Evolutionary conservation across 2,888 invertebrate genomes (phyloP).

Genomic region (Tachina lurida): DNA sequence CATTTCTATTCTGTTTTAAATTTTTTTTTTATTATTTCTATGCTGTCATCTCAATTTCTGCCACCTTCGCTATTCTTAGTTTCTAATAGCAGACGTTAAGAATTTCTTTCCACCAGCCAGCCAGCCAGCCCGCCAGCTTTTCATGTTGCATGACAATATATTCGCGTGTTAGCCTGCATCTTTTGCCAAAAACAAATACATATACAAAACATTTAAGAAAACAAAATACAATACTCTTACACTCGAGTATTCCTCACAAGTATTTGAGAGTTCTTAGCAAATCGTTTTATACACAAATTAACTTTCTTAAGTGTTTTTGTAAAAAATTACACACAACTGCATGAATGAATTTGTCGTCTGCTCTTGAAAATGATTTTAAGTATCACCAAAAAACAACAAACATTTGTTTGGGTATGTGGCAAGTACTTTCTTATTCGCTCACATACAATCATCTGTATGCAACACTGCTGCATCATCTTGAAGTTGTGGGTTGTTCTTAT

Average conservation of each 20-base stretch:
- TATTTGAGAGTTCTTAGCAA: constrained; percentile 62
- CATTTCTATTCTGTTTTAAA: background rate
- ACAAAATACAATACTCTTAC: constrained; percentile 40
- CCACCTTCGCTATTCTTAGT: constrained; percentile 68
- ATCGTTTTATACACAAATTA: constrained; percentile 72
- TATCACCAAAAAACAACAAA: background rate
- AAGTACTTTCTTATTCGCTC: background rate
- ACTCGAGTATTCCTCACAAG: constrained; percentile 43
- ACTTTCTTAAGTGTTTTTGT: constrained; percentile 73
- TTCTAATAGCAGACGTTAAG: constrained; percentile 42
- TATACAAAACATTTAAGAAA: constrained; percentile 15
- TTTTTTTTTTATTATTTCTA: constrained; percentile 27
- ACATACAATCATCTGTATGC: background rate
- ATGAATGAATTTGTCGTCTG: constrained; percentile 68
- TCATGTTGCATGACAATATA: constrained; percentile 54
- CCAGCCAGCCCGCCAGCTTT: constrained; percentile 20
- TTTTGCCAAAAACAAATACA: constrained; percentile 53
- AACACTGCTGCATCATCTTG: constrained; percentile 4
- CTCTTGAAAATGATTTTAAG: constrained; percentile 63
- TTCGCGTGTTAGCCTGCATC: constrained; percentile 65
- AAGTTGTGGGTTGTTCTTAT: constrained; percentile 61
- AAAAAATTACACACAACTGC: constrained; percentile 23
- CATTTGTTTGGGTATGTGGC: constrained; percentile 23
- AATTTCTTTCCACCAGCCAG: constrained; percentile 10
- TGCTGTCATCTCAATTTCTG: constrained; percentile 46